Conservation (phyloP, 2,888 invertebrate genomes). For the Apantesis nais region DNA sequence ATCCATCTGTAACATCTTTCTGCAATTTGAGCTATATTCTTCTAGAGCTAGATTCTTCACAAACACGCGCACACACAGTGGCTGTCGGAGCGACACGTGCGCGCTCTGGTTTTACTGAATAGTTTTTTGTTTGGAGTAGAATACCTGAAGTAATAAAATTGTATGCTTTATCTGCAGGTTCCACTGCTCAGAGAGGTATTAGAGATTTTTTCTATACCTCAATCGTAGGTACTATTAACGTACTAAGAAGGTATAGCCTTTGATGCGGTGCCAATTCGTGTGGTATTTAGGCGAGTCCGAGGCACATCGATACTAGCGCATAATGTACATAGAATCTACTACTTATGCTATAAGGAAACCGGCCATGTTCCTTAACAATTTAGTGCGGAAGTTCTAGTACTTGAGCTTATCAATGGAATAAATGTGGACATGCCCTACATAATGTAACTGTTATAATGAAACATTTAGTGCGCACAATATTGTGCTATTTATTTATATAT, state of each 20-base stretch:
- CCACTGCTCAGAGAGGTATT: not conserved
- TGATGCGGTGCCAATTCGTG: slow-evolving; percentile 26
- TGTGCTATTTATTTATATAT: slow-evolving; percentile 6
- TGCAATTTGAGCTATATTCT: too few relatives aligned
- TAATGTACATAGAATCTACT: slow-evolving; percentile 9
- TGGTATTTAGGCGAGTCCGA: slow-evolving; percentile 15
- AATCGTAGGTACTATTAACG: not conserved
- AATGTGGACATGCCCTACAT: not conserved
- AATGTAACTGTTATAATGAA: slow-evolving; percentile 11
- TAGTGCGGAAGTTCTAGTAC: slow-evolving; percentile 1
- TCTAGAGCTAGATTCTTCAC: too few relatives aligned
- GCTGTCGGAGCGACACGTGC: not conserved
- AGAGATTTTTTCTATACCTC: not conserved
- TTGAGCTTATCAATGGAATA: not conserved
- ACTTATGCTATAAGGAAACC: not conserved
- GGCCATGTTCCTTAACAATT: slow-evolving; percentile 3
- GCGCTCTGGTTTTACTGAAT: not conserved
- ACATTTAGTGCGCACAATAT: not conserved
- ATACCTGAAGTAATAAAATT: not conserved
- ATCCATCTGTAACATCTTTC: too few relatives aligned
- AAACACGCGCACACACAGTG: not conserved
- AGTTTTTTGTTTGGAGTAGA: not conserved
- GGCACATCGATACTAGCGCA: slow-evolving; percentile 7
- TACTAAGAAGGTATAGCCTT: slow-evolving; percentile 7
- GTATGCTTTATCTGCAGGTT: not conserved